Evolutionary conservation across 64 coral and sea anemone genomes (phyloP).

Genomic region (Catalaphyllia jardinei): DNA sequence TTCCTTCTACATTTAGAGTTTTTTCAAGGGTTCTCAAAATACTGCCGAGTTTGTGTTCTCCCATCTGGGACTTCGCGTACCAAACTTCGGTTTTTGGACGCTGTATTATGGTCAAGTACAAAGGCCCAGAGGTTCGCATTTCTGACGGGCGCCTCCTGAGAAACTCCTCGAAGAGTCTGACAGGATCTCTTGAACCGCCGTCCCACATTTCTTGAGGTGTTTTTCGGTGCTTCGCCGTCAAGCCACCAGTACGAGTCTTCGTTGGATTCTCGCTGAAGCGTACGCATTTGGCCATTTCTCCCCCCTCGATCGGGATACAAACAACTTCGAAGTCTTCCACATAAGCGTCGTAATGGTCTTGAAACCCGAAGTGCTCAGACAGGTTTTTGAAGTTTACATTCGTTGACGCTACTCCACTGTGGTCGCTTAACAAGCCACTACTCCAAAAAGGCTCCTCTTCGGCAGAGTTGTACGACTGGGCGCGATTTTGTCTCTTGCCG

Average conservation of each 20-base stretch:
- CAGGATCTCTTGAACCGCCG: not conserved
- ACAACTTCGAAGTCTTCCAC: slow-evolving; percentile 17
- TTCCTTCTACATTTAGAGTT: not conserved
- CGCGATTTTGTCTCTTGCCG: not conserved
- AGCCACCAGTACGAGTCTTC: slow-evolving; percentile 20
- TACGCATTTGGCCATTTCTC: not conserved
- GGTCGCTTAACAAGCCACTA: not conserved
- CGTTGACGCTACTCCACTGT: not conserved
- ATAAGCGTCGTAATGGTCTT: not conserved
- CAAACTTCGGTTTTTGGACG: slow-evolving; percentile 29
- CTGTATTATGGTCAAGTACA: slow-evolving; percentile 26
- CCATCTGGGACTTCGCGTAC: slow-evolving; percentile 51
- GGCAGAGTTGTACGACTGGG: not conserved
- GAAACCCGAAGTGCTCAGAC: slow-evolving; percentile 5
- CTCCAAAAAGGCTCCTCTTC: not conserved
- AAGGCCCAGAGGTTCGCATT: slow-evolving; percentile 11
- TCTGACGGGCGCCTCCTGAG: slow-evolving; percentile 13
- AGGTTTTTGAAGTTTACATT: slow-evolving; percentile 21
- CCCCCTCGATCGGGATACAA: not conserved
- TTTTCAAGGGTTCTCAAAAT: slow-evolving; percentile 38
- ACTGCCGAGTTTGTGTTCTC: not conserved
- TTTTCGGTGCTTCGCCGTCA: not conserved
- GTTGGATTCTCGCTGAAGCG: slow-evolving; percentile 4
- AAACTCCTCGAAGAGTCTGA: slow-evolving; percentile 3
- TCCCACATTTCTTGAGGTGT: slow-evolving; percentile 20